These are phyloP conservation scores for Pyxicephalus adspersus DNA, from an alignment of 2,113 vertebrate genomes.

Conservation along the genomic window DNA sequence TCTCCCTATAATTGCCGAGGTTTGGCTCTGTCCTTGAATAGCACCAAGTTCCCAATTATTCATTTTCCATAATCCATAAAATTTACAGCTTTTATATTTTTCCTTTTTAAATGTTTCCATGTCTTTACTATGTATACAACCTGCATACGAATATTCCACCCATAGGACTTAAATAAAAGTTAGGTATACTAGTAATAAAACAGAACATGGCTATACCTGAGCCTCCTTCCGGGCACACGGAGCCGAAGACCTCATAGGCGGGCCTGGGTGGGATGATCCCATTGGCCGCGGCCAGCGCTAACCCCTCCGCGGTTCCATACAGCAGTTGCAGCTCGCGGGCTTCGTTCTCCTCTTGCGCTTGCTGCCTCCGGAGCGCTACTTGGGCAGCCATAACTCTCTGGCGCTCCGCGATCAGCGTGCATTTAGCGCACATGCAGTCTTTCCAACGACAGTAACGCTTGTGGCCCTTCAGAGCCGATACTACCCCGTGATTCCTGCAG, in stretches of 20 bases:
- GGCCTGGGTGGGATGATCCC: constrained; percentile 94
- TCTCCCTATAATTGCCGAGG: too few relatives aligned
- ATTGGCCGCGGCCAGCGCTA: constrained; percentile 95
- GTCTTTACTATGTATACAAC: too few relatives aligned
- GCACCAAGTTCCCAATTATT: too few relatives aligned
- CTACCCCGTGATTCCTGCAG: constrained; percentile 96
- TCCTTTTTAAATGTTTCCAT: too few relatives aligned
- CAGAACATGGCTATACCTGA: constrained; percentile 58
- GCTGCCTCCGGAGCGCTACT: constrained; percentile 93
- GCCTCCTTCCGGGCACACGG: constrained; percentile 73
- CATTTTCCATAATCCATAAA: too few relatives aligned
- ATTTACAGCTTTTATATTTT: too few relatives aligned
- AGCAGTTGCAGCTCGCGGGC: constrained; percentile 94
- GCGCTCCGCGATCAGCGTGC: constrained; percentile 95
- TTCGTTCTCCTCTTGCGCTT: constrained; percentile 97
- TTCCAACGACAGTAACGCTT: constrained; percentile 99
- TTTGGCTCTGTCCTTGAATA: too few relatives aligned
- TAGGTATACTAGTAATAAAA: too few relatives aligned
- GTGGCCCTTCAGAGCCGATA: constrained; percentile 96
- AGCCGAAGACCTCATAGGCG: constrained; percentile 89
- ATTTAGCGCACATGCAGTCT: constrained; percentile 99
- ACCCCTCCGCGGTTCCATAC: constrained; percentile 94
- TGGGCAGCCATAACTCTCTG: constrained; percentile 98
- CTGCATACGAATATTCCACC: too few relatives aligned
- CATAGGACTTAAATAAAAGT: too few relatives aligned